Base-by-base conservation (phyloP, 2,888 invertebrate species). In the Drosophila merina region DNA sequence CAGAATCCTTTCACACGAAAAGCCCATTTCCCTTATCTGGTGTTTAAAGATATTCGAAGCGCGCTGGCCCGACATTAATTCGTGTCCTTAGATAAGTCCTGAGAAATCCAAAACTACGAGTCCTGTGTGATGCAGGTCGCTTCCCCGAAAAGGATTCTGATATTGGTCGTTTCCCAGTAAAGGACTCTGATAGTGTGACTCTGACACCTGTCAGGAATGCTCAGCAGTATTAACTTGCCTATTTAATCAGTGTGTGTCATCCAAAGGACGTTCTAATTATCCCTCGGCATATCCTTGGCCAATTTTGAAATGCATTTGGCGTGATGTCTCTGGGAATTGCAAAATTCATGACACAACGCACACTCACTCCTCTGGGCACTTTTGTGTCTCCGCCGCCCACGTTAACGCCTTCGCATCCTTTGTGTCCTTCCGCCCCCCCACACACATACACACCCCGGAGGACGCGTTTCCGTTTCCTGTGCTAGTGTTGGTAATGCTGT, bases 151-250 rank as follows among this genome's bases (percentile, higher is more conserved):
- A 44, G 30, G 31, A 20, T 55, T 72, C 59, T 60, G 54, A 42
- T 26, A 38, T 63, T 66, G 38, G 20, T 20, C 20, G 4, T 30
- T 14, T 12, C 51, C 9, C 7, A 10, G 57, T 12, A 10, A 31
- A 44, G 30, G 31, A 12, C 57, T 72, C 59, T 60, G 54, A 42
- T 26, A 38, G 66, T 66, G 38, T 50, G 49, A 6, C 59, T 62
- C 40, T 75, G 80, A 55, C 86, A 80, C 77, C 79, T 80, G 83
- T 79, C 86, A 76, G 45, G 79, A 80, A 44, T 52, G 49, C 69
- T 70, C 69, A 72, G 67, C 77, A 36, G 36, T 5, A 47, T 62
- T 62, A 42, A 31, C 40, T 42, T 42, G 60, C 48, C 14, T 31
- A 31, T 12, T 42, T 63, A 48, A 64, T 54, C 55, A 67, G 45